Percentiles rank a stretch among this genome's conserved stretches.
Conservation (phyloP, 37 sponge, comb jelly and placozoan species). For the Beroe forskalii region DNA sequence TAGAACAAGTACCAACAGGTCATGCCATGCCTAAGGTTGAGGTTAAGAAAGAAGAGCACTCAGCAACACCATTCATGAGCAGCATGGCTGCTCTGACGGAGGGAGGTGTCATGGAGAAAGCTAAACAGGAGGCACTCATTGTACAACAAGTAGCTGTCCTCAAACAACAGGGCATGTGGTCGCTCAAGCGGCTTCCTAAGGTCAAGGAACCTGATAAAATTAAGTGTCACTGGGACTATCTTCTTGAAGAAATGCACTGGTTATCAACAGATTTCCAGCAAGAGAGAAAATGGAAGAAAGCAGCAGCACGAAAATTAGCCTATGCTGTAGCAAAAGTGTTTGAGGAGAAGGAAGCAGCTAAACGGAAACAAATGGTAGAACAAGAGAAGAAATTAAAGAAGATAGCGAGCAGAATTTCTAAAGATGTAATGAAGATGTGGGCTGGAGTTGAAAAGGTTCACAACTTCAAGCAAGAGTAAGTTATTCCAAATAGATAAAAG, state of each 20-base stretch:
- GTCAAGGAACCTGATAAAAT: constrained; percentile 78
- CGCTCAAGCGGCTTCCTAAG: constrained; percentile 88
- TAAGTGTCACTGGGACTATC: constrained; percentile 91
- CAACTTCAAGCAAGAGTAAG: constrained; percentile 57
- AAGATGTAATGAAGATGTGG: constrained; percentile 76
- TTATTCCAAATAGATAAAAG: background rate
- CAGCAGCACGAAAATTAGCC: constrained; percentile 79
- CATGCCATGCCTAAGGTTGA: constrained; percentile 22
- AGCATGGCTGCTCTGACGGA: constrained; percentile 68
- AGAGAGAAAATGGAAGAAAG: constrained; percentile 90
- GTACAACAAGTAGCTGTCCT: constrained; percentile 85
- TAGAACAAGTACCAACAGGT: constrained; percentile 59
- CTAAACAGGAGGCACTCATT: constrained; percentile 87
- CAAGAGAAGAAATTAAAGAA: constrained; percentile 76
- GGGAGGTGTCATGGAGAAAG: constrained; percentile 88
- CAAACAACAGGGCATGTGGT: constrained; percentile 91
- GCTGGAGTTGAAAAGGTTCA: constrained; percentile 55
- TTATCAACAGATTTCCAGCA: constrained; percentile 92
- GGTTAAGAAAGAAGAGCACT: constrained; percentile 31
- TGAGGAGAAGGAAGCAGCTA: constrained; percentile 72
- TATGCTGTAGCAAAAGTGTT: constrained; percentile 70
- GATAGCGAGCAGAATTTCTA: constrained; percentile 87
- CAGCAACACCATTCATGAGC: constrained; percentile 35
- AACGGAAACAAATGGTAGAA: constrained; percentile 73
- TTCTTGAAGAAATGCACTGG: constrained; percentile 98